phyloP scores from a whole-genome alignment of 2,888 invertebrate genomes.

The Sesamia inferens region DNA sequence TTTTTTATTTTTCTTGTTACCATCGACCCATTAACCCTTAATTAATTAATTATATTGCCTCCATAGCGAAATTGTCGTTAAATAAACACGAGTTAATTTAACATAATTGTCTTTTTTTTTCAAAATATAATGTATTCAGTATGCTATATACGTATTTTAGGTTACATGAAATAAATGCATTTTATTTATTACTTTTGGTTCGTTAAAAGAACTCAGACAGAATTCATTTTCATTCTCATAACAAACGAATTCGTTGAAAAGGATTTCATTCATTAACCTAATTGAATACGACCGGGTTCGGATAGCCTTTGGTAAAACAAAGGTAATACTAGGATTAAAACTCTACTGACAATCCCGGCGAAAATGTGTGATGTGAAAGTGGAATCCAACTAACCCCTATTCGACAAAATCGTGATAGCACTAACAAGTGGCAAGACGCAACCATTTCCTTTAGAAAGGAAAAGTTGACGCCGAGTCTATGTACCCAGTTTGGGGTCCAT shows the following conservation, averaged over 20 bases:
- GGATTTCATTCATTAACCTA: conserved; percentile 44
- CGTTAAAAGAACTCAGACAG: conserved; percentile 4
- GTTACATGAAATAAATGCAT: no score
- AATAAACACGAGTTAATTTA: no score
- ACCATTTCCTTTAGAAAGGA: conserved; percentile 17
- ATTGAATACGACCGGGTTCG: conserved; percentile 33
- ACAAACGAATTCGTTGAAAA: conserved; percentile 1
- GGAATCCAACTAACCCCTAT: not conserved
- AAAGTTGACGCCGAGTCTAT: conserved; percentile 10
- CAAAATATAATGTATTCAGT: no score
- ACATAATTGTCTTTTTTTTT: no score
- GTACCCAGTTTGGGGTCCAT: not conserved
- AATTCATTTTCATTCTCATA: not conserved
- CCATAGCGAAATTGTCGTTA: no score
- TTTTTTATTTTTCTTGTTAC: no score
- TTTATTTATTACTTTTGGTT: conserved; percentile 24
- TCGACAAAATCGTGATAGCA: conserved; percentile 13
- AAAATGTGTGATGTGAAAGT: conserved; percentile 7
- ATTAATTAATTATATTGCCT: no score
- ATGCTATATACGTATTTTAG: no score
- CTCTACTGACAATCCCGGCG: conserved; percentile 19
- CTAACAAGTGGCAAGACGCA: conserved; percentile 10
- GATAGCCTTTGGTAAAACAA: conserved; percentile 28
- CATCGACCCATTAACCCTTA: no score
- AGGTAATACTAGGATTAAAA: conserved; percentile 41